These are phyloP conservation scores for Menura novaehollandiae DNA, from an alignment of 2,113 vertebrate genomes.

Conservation along the genomic window DNA sequence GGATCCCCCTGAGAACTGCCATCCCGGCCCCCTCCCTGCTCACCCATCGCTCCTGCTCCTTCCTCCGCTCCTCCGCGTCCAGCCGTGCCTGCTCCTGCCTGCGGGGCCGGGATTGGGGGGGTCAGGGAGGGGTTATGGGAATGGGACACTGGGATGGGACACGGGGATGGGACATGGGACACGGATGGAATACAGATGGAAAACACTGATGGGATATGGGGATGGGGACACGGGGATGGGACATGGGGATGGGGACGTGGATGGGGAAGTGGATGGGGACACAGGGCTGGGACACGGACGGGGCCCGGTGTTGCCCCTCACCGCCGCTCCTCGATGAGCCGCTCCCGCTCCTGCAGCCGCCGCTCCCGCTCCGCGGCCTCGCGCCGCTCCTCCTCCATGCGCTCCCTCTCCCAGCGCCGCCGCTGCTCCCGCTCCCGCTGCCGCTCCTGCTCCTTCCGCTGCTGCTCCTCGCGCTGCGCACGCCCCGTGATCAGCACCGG, in stretches of 20 bases:
- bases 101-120: neutral
- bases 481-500: neutral
- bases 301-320: neutral
- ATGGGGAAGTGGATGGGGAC: no score
- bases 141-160: neutral
- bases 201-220: no score
- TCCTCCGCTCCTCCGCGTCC: slow-evolving; percentile 25
- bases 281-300: neutral
- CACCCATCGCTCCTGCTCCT: slow-evolving; percentile 30
- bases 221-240: neutral
- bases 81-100: slow-evolving; percentile 29
- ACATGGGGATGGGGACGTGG: neutral
- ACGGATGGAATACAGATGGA: neutral
- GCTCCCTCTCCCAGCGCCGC: slow-evolving; percentile 74
- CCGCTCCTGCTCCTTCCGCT: slow-evolving; percentile 78
- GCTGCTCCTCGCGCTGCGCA: slow-evolving; percentile 79
- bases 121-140: neutral
- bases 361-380: slow-evolving; percentile 81
- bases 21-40: neutral
- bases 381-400: slow-evolving; percentile 74
- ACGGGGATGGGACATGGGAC: no score
- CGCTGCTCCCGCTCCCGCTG: slow-evolving; percentile 73
- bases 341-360: slow-evolving; percentile 78
- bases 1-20: neutral
- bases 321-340: slow-evolving; percentile 80